Conservation (phyloP, 92 coral and sea anemone species). For the Phymanthus crucifer region DNA sequence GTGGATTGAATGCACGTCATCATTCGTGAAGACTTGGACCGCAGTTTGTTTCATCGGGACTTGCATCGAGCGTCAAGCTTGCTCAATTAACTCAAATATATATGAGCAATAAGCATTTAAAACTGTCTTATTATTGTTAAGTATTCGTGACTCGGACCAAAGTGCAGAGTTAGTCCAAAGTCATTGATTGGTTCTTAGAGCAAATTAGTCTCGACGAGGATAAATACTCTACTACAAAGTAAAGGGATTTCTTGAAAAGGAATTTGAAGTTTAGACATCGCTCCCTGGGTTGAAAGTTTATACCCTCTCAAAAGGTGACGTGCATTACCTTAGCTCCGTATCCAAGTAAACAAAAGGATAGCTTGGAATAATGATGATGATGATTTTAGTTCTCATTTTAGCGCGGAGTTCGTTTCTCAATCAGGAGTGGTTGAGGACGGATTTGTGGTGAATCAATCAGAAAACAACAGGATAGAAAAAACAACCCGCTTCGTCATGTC, state of each 20-base stretch:
- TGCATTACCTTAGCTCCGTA: background rate
- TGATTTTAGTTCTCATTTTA: background rate
- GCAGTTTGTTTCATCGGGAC: no score
- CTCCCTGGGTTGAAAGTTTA: background rate
- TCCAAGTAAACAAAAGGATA: background rate
- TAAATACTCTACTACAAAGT: background rate
- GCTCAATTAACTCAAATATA: no score
- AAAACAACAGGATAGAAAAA: background rate
- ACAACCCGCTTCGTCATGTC: background rate
- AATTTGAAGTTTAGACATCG: background rate
- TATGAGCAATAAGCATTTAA: no score
- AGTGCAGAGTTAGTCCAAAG: no score
- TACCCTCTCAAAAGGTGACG: background rate
- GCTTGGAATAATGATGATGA: background rate
- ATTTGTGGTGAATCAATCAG: slow-evolving; percentile 12
- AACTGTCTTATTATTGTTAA: no score
- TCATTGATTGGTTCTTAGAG: no score
- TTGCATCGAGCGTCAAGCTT: no score
- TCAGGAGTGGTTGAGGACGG: slow-evolving; percentile 10
- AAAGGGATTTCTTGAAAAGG: background rate
- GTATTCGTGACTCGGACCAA: no score
- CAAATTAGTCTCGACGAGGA: no score
- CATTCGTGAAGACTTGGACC: no score
- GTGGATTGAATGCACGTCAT: no score
- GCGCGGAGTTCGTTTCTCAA: background rate